These are phyloP conservation scores for Spilarctia lutea DNA, from an alignment of 2,888 invertebrate genomes.

Conservation along the genomic window DNA sequence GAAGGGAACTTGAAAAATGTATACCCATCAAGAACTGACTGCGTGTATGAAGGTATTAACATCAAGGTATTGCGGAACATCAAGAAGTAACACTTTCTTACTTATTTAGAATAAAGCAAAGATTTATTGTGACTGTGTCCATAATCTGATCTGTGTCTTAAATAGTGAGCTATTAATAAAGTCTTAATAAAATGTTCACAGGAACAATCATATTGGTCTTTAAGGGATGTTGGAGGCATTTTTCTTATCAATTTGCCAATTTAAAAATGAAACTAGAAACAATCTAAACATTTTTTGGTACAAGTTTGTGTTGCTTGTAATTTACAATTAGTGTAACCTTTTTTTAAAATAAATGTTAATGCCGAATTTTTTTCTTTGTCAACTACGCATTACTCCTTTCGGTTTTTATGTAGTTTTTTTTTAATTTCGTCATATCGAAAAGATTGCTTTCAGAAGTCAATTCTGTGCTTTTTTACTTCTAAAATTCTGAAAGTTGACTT, in stretches of 20 bases:
- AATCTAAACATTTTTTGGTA: background rate
- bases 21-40: slow-evolving; percentile 92
- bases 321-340: background rate
- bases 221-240: background rate
- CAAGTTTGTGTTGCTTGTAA: background rate
- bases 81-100: slow-evolving; percentile 60
- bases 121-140: background rate
- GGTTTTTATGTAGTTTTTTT: background rate
- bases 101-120: background rate
- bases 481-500: background rate
- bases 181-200: background rate
- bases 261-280: background rate
- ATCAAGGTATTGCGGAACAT: slow-evolving; percentile 72
- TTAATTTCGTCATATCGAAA: background rate
- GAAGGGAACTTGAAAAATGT: slow-evolving; percentile 91
- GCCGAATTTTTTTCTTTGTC: background rate
- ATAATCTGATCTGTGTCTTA: slow-evolving; percentile 1
- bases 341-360: background rate
- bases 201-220: background rate
- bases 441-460: background rate
- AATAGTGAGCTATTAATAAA: background rate
- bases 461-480: too few relatives aligned
- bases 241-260: background rate
- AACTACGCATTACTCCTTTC: background rate
- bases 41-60: slow-evolving; percentile 83